phyloP scores from a whole-genome alignment of 2,113 vertebrate genomes.

The Eudyptes chrysolophus region DNA sequence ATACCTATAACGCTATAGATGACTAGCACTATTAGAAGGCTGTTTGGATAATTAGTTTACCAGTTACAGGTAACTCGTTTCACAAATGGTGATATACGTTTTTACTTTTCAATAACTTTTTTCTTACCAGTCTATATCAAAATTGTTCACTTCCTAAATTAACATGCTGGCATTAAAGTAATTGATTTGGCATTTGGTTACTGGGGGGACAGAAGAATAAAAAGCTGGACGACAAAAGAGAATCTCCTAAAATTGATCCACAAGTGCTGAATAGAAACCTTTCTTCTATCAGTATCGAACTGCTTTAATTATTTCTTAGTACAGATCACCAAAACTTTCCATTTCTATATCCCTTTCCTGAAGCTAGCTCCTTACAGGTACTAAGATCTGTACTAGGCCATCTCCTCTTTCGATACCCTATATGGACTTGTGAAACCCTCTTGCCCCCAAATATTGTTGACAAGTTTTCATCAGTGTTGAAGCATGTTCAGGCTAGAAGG shows the following conservation, averaged over 20 bases:
- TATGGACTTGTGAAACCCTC: neutral
- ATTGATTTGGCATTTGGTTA: neutral
- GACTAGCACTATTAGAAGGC: neutral
- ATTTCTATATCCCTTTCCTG: neutral
- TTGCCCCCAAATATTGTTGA: neutral
- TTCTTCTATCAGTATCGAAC: neutral
- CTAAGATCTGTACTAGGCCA: neutral
- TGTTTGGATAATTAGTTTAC: neutral
- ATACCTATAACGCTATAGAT: fast-evolving
- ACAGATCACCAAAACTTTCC: neutral
- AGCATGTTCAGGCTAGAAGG: neutral
- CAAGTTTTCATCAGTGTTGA: neutral
- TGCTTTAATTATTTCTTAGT: neutral
- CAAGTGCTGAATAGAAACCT: neutral
- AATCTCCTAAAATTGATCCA: neutral
- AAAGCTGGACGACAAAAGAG: neutral
- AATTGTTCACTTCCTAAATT: neutral
- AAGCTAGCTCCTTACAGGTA: neutral
- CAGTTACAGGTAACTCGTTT: neutral
- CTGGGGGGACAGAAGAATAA: neutral
- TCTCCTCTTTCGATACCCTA: neutral
- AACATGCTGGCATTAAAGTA: neutral
- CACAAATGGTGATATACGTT: neutral
- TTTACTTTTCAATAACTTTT: neutral
- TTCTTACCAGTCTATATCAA: neutral